Percentiles rank a stretch among this genome's conserved stretches.
These are phyloP conservation scores for Stichodactyla helianthus DNA, from an alignment of 64 coral and sea anemone species.

Conservation along the genomic window DNA sequence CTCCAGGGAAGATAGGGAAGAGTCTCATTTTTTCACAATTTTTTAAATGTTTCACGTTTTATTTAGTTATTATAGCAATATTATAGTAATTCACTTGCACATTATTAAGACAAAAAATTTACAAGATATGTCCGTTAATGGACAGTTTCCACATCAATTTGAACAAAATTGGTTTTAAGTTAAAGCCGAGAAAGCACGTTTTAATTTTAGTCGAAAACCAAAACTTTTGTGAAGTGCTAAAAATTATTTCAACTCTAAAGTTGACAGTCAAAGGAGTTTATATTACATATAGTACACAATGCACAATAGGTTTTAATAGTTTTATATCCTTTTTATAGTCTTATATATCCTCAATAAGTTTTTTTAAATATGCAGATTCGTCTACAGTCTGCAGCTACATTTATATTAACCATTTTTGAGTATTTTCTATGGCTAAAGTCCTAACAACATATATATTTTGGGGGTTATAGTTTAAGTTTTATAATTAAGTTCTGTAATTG, in stretches of 20 bases:
- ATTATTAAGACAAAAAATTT: not conserved
- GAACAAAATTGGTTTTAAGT: not conserved
- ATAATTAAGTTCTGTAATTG: no score
- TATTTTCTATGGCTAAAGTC: no score
- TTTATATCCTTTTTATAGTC: not conserved
- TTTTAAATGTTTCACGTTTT: no score
- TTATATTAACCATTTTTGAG: no score
- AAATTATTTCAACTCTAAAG: not conserved
- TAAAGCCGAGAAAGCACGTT: not conserved
- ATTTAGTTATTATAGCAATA: not conserved
- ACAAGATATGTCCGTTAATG: not conserved
- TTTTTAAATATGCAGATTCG: not conserved
- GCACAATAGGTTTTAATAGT: no score
- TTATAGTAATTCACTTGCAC: not conserved
- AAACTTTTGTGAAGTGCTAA: constrained; percentile 1
- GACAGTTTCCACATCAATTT: not conserved
- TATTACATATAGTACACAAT: not conserved
- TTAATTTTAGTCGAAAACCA: not conserved
- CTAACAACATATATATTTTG: no score
- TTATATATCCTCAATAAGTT: not conserved
- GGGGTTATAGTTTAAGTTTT: no score
- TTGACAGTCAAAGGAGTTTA: not conserved
- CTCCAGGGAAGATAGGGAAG: no score
- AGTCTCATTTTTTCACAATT: no score
- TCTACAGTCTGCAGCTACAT: no score